These are phyloP conservation scores for Lanius collurio DNA, from an alignment of 2,113 vertebrate genomes.

Conservation along the genomic window DNA sequence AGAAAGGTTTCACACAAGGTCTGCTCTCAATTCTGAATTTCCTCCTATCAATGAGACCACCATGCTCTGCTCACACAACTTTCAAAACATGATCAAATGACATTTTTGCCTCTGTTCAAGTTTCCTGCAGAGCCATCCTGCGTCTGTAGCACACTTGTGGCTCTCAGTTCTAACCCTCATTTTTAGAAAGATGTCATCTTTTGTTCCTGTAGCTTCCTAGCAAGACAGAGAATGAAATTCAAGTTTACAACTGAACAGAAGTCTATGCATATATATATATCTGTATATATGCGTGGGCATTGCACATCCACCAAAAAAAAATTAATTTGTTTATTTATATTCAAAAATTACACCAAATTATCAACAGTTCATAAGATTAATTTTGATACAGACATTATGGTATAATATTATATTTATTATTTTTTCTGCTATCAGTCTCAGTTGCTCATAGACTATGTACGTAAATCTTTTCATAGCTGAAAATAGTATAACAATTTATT, in stretches of 20 bases:
- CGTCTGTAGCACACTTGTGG: not conserved
- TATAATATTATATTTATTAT: not conserved
- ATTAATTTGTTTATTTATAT: not conserved
- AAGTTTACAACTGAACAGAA: not conserved
- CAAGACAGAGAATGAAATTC: not conserved
- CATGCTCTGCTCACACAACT: not conserved
- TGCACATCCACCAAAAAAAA: not conserved
- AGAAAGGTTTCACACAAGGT: not conserved
- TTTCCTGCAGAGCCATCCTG: not conserved
- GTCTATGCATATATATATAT: not conserved
- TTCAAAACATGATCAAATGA: slow-evolving; percentile 20
- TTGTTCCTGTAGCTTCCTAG: not conserved
- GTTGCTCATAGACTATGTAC: not conserved
- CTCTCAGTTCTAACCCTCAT: not conserved
- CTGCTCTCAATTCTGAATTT: not conserved
- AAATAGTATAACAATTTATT: not conserved
- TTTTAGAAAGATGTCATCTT: not conserved
- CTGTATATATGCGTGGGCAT: not conserved
- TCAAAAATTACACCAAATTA: not conserved
- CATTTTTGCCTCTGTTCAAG: not conserved
- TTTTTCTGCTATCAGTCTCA: not conserved
- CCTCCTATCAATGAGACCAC: not conserved
- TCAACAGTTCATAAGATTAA: not conserved
- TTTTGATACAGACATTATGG: not conserved
- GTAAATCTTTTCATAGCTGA: not conserved